These are phyloP conservation scores for Drosophila navojoa DNA, from an alignment of 1,140 invertebrate genomes.

Conservation along the genomic window DNA sequence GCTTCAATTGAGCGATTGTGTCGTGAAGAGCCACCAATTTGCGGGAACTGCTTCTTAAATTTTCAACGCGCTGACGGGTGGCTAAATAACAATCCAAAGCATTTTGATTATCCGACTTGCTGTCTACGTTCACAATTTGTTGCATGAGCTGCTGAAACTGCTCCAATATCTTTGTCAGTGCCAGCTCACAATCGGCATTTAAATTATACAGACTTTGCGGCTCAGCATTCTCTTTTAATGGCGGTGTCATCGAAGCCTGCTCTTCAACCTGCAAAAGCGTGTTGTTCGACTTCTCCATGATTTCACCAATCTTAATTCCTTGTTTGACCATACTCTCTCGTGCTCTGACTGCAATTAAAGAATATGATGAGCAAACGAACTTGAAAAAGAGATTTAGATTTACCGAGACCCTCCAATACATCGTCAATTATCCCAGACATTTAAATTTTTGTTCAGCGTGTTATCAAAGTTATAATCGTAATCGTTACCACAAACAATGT, in stretches of 20 bases:
- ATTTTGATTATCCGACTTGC: conserved; percentile 10
- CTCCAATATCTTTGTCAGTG: conserved; percentile 61
- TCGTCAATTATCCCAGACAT: conserved; percentile 48
- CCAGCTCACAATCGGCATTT: conserved; percentile 41
- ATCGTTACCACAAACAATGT: neutral
- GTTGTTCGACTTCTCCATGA: conserved; percentile 71
- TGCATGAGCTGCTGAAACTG: conserved; percentile 54
- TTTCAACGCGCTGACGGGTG: conserved; percentile 54
- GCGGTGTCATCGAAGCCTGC: conserved; percentile 20
- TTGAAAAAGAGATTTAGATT: conserved; percentile 17
- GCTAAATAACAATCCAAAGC: conserved; percentile 40
- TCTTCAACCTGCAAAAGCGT: conserved; percentile 66
- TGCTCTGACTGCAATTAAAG: conserved; percentile 23
- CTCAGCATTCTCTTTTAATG: neutral
- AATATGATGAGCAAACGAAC: neutral
- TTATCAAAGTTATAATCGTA: neutral
- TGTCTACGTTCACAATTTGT: conserved; percentile 9
- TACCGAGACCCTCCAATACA: conserved; percentile 69
- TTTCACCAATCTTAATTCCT: conserved; percentile 50
- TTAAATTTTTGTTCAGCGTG: neutral
- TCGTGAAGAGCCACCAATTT: conserved; percentile 67
- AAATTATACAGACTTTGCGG: conserved; percentile 38
- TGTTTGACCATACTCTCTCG: conserved; percentile 48
- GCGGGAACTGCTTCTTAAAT: conserved; percentile 56
- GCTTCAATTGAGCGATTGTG: conserved; percentile 51